A percentile compares a stretch with the other conserved stretches of the same genome.
phyloP scores from a whole-genome alignment of 30 jellyfish, hydroid and myxozoan genomes.

The Hydractinia echinata region DNA sequence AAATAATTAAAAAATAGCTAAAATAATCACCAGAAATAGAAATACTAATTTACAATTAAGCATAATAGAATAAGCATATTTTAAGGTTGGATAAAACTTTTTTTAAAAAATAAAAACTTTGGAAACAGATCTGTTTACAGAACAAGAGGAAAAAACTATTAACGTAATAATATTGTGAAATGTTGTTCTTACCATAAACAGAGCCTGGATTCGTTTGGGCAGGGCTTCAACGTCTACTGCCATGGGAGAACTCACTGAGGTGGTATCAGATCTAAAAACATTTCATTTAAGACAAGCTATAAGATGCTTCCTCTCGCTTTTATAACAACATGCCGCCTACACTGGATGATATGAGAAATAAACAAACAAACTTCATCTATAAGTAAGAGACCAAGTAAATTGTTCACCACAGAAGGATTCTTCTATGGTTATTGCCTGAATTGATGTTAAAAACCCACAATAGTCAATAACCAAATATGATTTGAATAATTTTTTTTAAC shows the following conservation, averaged over 20 bases:
- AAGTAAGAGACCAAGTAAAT: no score
- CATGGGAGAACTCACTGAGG: constrained; percentile 49
- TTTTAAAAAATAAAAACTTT: no score
- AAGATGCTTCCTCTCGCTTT: no score
- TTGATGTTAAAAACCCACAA: no score
- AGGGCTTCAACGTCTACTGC: constrained; percentile 59
- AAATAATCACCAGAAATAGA: background rate
- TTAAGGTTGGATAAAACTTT: no score
- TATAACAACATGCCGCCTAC: background rate
- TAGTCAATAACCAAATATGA: no score
- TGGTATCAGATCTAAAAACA: constrained; percentile 8
- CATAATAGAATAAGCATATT: no score
- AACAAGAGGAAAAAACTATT: background rate
- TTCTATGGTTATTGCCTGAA: no score
- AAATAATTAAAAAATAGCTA: background rate
- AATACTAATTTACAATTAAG: background rate
- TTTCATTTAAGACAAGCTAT: background rate
- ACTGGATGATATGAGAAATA: background rate
- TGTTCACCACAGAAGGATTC: no score
- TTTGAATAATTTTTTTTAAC: no score
- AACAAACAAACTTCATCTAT: background rate
- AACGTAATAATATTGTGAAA: background rate
- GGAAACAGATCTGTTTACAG: background rate
- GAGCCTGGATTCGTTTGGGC: constrained; percentile 12
- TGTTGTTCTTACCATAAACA: constrained; percentile 19